These are phyloP conservation scores for Apistogramma diplotaenia DNA, from an alignment of 2,113 vertebrate species.

Conservation along the genomic window DNA sequence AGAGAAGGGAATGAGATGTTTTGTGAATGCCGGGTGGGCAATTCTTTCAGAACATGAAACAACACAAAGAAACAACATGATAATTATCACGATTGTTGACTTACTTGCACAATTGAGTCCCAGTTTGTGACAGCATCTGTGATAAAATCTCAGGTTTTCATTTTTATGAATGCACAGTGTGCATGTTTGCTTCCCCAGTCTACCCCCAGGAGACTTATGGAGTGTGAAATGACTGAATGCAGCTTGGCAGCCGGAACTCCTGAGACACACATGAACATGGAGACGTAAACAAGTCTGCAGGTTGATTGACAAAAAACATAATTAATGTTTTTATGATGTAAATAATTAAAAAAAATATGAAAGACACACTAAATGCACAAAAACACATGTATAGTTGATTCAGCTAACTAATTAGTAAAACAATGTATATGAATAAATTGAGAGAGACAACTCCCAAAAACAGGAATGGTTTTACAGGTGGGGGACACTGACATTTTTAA, in stretches of 20 bases:
- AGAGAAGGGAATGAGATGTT: not conserved
- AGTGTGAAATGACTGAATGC: slow-evolving; percentile 41
- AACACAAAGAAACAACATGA: not conserved
- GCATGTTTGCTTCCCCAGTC: not conserved
- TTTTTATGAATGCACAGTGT: not conserved
- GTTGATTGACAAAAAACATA: not conserved
- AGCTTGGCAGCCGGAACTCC: not conserved
- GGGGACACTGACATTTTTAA: too few relatives aligned
- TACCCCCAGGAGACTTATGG: slow-evolving; percentile 1
- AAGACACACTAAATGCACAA: not conserved
- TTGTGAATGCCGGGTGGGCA: not conserved
- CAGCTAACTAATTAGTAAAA: not conserved
- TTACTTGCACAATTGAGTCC: not conserved
- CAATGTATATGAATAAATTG: not conserved
- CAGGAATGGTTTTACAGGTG: too few relatives aligned
- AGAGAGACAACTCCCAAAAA: too few relatives aligned
- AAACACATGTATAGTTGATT: not conserved
- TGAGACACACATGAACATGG: slow-evolving; percentile 12
- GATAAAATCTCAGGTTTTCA: slow-evolving; percentile 18
- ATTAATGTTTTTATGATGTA: not conserved
- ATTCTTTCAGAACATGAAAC: not conserved
- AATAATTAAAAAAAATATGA: not conserved
- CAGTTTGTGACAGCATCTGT: not conserved
- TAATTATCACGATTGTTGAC: slow-evolving; percentile 18
- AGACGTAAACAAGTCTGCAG: not conserved